A percentile compares a stretch with the other conserved stretches of the same genome.
Evolutionary conservation across 2,113 vertebrate species (phyloP).

Genomic region (Urocynchramus pylzowi): DNA sequence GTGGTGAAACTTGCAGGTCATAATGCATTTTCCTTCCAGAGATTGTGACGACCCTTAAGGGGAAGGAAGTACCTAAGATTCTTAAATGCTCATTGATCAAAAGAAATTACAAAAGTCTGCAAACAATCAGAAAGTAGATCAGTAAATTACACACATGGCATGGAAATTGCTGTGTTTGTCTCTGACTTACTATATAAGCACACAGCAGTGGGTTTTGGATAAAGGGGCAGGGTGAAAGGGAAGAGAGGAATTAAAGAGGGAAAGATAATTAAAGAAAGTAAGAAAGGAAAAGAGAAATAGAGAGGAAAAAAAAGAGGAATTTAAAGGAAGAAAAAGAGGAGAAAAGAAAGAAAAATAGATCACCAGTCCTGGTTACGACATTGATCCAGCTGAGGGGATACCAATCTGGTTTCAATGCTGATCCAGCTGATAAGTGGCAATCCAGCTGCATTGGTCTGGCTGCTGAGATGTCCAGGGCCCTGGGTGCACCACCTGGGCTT

Average conservation of each 20-base stretch:
- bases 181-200: not conserved
- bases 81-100: not conserved
- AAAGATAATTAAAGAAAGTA: not conserved
- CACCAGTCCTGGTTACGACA: not conserved
- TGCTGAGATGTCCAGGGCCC: not conserved
- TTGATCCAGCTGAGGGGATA: not conserved
- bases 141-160: not conserved
- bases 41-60: rapidly evolving
- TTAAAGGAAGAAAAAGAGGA: not conserved
- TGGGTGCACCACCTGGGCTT: not conserved
- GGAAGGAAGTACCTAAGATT: not conserved
- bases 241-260: not conserved
- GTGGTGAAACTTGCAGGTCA: not conserved
- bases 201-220: not conserved
- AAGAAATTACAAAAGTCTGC: not conserved
- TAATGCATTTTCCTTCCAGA: not conserved
- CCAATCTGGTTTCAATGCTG: not conserved
- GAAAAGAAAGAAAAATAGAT: not conserved
- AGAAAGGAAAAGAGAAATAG: not conserved
- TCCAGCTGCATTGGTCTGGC: not conserved
- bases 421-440: not conserved
- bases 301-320: not conserved
- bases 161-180: not conserved
- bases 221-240: not conserved
- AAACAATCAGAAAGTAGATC: not conserved